These are phyloP conservation scores for Cyaniris semiargus DNA, from an alignment of 2,888 invertebrate genomes.

Conservation along the genomic window DNA sequence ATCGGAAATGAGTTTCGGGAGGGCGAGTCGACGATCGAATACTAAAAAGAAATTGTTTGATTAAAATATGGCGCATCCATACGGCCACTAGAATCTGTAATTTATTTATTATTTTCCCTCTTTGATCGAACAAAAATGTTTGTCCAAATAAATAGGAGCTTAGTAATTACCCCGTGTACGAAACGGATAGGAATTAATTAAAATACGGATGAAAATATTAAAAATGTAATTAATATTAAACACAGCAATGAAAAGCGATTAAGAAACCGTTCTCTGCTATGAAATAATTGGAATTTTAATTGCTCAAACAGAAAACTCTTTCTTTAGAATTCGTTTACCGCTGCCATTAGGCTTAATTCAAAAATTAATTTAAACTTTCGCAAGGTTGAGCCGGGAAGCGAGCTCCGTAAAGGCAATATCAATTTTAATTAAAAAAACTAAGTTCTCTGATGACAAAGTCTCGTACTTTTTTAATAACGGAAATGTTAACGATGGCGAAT, in stretches of 20 bases:
- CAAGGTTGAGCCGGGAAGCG: conserved; percentile 73
- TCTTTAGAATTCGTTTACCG: conserved; percentile 75
- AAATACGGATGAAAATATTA: conserved; percentile 36
- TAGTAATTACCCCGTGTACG: not conserved
- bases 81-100: not conserved
- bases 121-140: not conserved
- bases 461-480: conserved; percentile 80
- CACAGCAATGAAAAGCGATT: conserved; percentile 63
- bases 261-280: conserved; percentile 63
- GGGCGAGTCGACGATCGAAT: conserved; percentile 49
- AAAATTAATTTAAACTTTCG: conserved; percentile 81
- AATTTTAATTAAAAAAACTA: conserved; percentile 82
- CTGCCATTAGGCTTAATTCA: conserved; percentile 78
- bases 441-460: conserved; percentile 78
- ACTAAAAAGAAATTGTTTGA: conserved; percentile 49
- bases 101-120: conserved; percentile 13
- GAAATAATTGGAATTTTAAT: conserved; percentile 73
- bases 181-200: conserved; percentile 30
- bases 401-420: conserved; percentile 77
- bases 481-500: conserved; percentile 69
- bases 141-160: not conserved
- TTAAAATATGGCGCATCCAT: conserved; percentile 36
- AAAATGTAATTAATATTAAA: conserved; percentile 42
- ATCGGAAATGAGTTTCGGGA: conserved; percentile 50
- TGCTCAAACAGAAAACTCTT: conserved; percentile 70